Conservation (phyloP, 2,113 vertebrate species). For the Aplodontia rufa region DNA sequence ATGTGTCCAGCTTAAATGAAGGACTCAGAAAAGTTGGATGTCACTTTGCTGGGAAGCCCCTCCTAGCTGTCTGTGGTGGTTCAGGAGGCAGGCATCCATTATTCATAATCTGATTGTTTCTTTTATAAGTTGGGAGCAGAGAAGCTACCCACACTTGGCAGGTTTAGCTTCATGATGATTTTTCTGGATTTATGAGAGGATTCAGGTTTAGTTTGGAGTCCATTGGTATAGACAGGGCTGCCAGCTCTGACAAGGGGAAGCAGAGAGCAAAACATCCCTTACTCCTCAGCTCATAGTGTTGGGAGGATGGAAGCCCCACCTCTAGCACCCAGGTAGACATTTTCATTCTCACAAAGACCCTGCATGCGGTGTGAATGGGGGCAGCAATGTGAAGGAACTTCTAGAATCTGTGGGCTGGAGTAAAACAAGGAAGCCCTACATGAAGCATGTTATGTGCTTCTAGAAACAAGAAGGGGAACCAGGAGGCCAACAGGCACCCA, state of each 20-base stretch:
- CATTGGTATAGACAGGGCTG: not conserved
- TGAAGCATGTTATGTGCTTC: rapidly evolving
- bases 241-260: rapidly evolving
- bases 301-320: not conserved
- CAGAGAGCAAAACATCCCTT: rapidly evolving
- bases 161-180: not conserved
- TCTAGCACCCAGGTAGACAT: not conserved
- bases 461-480: not conserved
- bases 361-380: not conserved
- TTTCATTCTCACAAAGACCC: not conserved
- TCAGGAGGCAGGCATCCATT: not conserved
- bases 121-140: not conserved
- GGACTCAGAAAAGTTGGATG: not conserved
- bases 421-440: not conserved
- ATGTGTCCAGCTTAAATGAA: not conserved
- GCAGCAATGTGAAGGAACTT: not conserved
- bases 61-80: not conserved
- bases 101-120: not conserved
- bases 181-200: not conserved
- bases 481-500: not conserved
- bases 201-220: not conserved
- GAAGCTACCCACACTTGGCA: rapidly evolving
- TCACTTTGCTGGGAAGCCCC: not conserved
- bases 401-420: not conserved
- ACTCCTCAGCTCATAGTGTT: not conserved